Base-by-base conservation (phyloP, 2,797 vertebrate genomes). In the Enoplosus armatus region DNA sequence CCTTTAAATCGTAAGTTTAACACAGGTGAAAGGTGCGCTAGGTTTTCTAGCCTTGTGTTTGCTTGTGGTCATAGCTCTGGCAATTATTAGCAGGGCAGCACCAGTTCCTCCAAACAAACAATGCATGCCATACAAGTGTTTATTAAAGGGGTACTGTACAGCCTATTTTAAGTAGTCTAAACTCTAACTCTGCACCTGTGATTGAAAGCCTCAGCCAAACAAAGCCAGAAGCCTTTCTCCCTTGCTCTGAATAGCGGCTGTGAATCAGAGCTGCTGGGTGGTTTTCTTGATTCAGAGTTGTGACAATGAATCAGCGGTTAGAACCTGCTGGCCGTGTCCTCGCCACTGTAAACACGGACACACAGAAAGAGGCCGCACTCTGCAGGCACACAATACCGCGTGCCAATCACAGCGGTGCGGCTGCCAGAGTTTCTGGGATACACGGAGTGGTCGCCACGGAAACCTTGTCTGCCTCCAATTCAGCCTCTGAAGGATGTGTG, bases 401-500 rank as follows among this genome's bases (percentile, higher is more conserved):
- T 87, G 87, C 82, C 85, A 90, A 24, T 88, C 89, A 85, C 54
- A 76, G 55, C 85, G 39, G 63, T 3, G 18, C 53, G 3, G 59
- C 78, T 51, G 24, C 45, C 7, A 0, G 62, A 74, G 90, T 87
- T 80, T 87, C 89, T 86, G 72, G 84, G 87, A 89, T 79, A 89
- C 85, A 56, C 72, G 29, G 63, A 63, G 67, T 1, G 56, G 87
- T 92, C 51, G 4, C 88, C 82, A 84, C 2, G 54, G 90, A 77
- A 90, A 91, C 88, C 62, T 26, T 15, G 39, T 78, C 62, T 37
- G 53, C 70, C 18, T 83, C 62, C 69, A 72, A 31, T 82, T 81
- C 35, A 81, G 31, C 79, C 51, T 62, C 26, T 79, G 56, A 85
- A 71, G 59, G 70, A 72, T 64, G 43, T 84, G 79, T 74, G 69